Evolutionary conservation across 2,888 invertebrate genomes (phyloP).

Genomic region (Taenaris catops): DNA sequence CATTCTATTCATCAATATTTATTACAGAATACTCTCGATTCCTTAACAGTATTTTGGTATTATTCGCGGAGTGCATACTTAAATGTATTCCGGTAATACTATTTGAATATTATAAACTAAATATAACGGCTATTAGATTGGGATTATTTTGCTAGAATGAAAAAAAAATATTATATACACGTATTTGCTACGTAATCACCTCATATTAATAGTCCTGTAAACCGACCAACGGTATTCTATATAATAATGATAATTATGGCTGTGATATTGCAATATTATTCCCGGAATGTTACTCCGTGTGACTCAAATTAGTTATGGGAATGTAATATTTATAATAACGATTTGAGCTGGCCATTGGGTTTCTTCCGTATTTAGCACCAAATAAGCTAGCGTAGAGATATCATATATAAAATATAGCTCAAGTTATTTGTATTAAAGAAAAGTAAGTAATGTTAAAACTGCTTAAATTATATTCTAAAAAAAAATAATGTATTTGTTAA

Average conservation of each 20-base stretch:
- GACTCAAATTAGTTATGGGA: neutral
- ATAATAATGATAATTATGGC: neutral
- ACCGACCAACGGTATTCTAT: too few relatives aligned
- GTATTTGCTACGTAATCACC: too few relatives aligned
- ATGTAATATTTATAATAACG: neutral
- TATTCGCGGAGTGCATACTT: neutral
- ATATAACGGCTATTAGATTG: too few relatives aligned
- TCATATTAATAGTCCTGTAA: too few relatives aligned
- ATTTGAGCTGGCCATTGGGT: slow-evolving; percentile 1
- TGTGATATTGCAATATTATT: slow-evolving; percentile 3
- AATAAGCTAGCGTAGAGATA: slow-evolving; percentile 9
- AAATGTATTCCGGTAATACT: neutral
- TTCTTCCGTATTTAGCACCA: slow-evolving; percentile 7
- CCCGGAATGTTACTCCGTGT: neutral
- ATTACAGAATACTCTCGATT: too few relatives aligned
- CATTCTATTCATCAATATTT: too few relatives aligned
- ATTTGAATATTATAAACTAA: neutral
- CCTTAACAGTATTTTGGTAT: neutral
- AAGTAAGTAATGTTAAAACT: slow-evolving; percentile 1
- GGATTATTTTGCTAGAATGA: too few relatives aligned
- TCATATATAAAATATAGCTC: slow-evolving; percentile 9
- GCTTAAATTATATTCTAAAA: slow-evolving; percentile 5
- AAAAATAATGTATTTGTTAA: neutral
- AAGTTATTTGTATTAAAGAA: slow-evolving; percentile 8
- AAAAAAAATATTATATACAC: too few relatives aligned